Conservation (phyloP, 2,888 invertebrate genomes). For the Hirtodrosophila histrioides region DNA sequence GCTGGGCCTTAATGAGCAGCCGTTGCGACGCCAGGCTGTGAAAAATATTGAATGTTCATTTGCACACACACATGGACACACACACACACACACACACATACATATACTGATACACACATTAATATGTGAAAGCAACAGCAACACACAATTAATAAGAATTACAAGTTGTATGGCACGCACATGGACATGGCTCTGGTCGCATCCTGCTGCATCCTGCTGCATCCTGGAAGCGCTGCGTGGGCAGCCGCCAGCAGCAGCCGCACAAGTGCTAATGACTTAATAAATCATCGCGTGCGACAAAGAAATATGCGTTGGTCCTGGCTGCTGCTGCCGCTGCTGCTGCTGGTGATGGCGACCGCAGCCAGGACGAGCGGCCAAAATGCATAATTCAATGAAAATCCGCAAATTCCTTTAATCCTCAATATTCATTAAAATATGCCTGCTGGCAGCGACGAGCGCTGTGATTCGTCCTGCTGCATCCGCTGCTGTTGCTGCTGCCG, state of each 20-base stretch:
- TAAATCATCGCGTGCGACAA: conserved; percentile 82
- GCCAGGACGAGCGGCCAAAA: conserved; percentile 71
- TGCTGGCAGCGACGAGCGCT: conserved; percentile 44
- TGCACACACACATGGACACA: conserved; percentile 4
- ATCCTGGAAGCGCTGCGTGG: conserved; percentile 53
- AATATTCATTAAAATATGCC: conserved; percentile 84
- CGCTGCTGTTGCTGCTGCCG: conserved; percentile 10
- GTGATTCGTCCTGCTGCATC: conserved; percentile 49
- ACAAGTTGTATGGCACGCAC: conserved; percentile 75
- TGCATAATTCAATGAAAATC: conserved; percentile 84
- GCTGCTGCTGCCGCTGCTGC: conserved; percentile 17
- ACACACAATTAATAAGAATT: conserved; percentile 83
- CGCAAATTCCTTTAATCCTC: conserved; percentile 84
- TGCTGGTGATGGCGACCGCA: conserved; percentile 41
- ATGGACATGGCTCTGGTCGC: conserved; percentile 21
- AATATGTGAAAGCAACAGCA: conserved; percentile 41
- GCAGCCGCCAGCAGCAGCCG: conserved; percentile 66
- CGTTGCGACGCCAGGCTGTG: conserved; percentile 20
- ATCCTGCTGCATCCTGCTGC: conserved; percentile 38
- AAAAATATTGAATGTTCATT: conserved; percentile 37
- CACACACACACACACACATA: conserved; percentile 5
- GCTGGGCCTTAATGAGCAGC: conserved; percentile 41
- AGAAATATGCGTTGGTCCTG: conserved; percentile 72
- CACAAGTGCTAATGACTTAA: conserved; percentile 83
- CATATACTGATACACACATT: conserved; percentile 6